These are phyloP conservation scores for Branchipolynoe longqiensis DNA, from an alignment of 2,888 invertebrate species.

Conservation along the genomic window DNA sequence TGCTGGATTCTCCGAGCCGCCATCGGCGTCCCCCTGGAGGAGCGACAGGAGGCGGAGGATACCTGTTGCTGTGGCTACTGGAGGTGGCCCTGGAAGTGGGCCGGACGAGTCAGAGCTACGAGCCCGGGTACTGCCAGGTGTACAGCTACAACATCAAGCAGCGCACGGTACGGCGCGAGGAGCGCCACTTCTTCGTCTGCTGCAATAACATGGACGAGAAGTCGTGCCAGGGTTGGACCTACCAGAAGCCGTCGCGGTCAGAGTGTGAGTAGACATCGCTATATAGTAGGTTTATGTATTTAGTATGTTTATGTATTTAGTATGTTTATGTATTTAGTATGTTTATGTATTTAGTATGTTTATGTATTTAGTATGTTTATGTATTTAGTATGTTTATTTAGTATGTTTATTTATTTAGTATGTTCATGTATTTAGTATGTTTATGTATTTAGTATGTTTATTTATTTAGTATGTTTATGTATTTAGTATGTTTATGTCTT, in stretches of 20 bases:
- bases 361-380: no score
- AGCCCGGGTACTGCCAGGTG: slow-evolving; percentile 58
- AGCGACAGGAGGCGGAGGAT: neutral
- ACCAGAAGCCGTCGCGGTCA: slow-evolving; percentile 56
- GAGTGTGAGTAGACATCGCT: slow-evolving; percentile 47
- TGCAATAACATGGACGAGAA: slow-evolving; percentile 60
- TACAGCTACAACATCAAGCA: slow-evolving; percentile 60
- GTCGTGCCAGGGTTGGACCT: slow-evolving; percentile 56
- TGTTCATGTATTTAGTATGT: no score
- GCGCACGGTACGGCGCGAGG: slow-evolving; percentile 8
- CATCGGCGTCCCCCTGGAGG: no score
- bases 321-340: no score
- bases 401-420: no score
- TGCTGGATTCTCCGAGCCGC: no score
- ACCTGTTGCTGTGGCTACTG: slow-evolving; percentile 38
- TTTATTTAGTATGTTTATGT: no score
- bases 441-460: no score
- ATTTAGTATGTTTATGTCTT: no score
- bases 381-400: no score
- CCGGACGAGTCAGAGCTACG: slow-evolving; percentile 32
- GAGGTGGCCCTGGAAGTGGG: slow-evolving; percentile 23
- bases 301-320: neutral
- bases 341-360: no score
- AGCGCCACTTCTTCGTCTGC: slow-evolving; percentile 60
- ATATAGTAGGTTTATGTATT: neutral